Percentiles rank a stretch among this genome's conserved stretches.
Conservation (phyloP, 1,140 invertebrate species). For the Yoshiicerus persimilis region DNA sequence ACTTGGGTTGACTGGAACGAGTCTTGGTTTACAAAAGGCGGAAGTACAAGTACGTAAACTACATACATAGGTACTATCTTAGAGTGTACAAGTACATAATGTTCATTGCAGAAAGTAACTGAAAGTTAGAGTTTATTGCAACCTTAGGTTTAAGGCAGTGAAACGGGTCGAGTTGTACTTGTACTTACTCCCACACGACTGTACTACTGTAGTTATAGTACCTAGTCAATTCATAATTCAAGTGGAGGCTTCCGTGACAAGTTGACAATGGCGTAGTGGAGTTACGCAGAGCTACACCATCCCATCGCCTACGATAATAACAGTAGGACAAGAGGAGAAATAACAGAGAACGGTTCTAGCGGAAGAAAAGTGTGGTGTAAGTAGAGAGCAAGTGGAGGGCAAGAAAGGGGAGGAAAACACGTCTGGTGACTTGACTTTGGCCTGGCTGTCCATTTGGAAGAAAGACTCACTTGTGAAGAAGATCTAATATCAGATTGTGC, state of each 20-base stretch:
- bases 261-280: background rate
- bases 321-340: background rate
- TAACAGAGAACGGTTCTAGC: background rate
- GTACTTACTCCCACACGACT: no score
- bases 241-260: conserved; percentile 14
- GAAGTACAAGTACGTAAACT: background rate
- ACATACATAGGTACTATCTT: no score
- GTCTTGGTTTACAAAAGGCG: background rate
- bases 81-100: background rate
- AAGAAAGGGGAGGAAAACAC: conserved; percentile 11
- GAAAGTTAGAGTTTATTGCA: background rate
- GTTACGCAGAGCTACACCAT: background rate
- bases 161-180: background rate
- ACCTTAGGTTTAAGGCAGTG: background rate
- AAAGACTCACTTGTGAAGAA: conserved; percentile 15
- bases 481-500: conserved; percentile 18
- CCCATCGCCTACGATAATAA: background rate
- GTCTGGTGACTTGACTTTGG: conserved; percentile 13
- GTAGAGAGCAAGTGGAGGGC: background rate
- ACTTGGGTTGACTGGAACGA: no score
- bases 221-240: conserved; percentile 17
- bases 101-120: background rate
- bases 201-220: background rate
- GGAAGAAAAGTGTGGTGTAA: background rate
- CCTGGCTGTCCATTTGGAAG: background rate